Base-by-base conservation (phyloP, 1,140 invertebrate genomes). In the Meloidogyne chitwoodi region DNA sequence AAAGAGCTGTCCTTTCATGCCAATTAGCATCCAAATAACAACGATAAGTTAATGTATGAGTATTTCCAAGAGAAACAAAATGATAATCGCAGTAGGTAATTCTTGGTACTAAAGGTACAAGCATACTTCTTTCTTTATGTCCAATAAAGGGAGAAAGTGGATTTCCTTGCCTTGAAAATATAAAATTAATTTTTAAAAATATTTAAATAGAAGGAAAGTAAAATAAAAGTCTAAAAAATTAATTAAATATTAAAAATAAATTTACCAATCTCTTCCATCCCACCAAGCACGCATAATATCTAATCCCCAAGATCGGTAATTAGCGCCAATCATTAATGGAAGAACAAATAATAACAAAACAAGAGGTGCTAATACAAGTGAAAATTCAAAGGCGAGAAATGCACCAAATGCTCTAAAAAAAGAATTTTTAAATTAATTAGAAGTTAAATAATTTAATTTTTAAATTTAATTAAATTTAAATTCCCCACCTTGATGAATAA, bases 251-350 rank as follows among this genome's bases (percentile, higher is more conserved):
- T 8, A 56, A 71, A 76, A 5, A 29, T 41, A 12, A n/a, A 77
- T 74, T 16, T 24, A 77, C 76, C 76, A 77, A 29, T 77, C 76
- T 61, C 65, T 77, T 4, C 65, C 22, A 24, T 77, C 76, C 76
- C 76, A 78, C 77, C 77, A 78, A 29, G 77, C 77, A 16, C 77
- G 76, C 12, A 75, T 75, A n/a, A 78, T 78, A 61, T 78, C 77
- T 11, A 78, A 34, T 14, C 77, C 77, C 77, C 77, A 78, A 10
- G 73, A 48, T 0, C 77, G 77, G 24, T 78, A 78, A 64, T 68
- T 64, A 24, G 44, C 56, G 34, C 77, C 77, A 67, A 78, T 69
- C 77, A 78, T 70, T 14, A 78, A 38, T 16, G 77, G 77, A 10
- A 78, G 41, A 31, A 78, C 64, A 41, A 78, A 75, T 2, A 78